Base-by-base conservation (phyloP, 2,797 vertebrate species). In the Setipinna tenuifilis region DNA sequence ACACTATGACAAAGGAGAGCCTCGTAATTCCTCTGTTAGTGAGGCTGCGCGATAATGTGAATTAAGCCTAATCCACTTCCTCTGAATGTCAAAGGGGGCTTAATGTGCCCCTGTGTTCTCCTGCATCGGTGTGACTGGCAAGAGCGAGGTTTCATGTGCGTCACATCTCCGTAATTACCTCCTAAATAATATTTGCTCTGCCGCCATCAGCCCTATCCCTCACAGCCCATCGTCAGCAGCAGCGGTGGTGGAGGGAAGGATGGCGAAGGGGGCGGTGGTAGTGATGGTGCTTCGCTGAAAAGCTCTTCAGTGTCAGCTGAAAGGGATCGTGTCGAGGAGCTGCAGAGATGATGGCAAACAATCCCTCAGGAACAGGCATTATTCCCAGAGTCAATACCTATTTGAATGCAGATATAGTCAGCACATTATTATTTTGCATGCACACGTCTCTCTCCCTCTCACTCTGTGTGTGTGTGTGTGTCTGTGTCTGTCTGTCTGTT, bases 291-390 rank as follows among this genome's bases (percentile, higher is more conserved):
- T 41, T 31, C 65, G 6, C 65, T 71, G 65, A 71, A 71, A 71
- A 28, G 65, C 65, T 71, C 65, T 71, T 35, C 65, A 71, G 65
- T 71, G 65, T 71, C 65, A 71, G 65, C 65, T 71, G 65, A 71
- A 71, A 71, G 31, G 65, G 14, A 71, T 71, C 31, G 65, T 35
- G 65, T 12, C 12, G 4, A 31, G 65, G 65, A 71, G 65, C 25
- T 25, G 65, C 12, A 3, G 28, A 71, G 28, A 31, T 0, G 28
- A 71, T 14, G 25, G 25, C 65, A 71, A 71, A 35, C 65, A 71
- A 71, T 25, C 65, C 31, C 65, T 71, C 17, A 12, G 65, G 31
- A 71, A 10, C 65, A 71, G 65, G 25, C 23, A 71, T 31, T 71
- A 71, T 71, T 71, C 65, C 23, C 65, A 1, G 25, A 35, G 65